Evolutionary conservation across 2,113 vertebrate genomes (phyloP).

Genomic region (Axis porcinus): DNA sequence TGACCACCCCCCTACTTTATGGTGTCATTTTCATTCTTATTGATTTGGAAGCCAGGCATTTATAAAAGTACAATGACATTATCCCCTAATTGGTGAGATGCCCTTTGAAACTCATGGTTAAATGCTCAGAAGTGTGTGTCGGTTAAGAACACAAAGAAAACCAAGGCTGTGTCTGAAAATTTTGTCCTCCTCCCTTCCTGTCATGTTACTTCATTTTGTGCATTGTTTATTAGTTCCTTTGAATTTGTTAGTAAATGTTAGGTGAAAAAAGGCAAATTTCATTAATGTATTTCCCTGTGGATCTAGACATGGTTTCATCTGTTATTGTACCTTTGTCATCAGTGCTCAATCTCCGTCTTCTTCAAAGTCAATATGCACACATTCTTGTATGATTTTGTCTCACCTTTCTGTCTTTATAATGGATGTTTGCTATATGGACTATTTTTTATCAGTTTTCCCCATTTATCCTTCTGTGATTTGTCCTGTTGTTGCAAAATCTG

Average conservation of each 20-base stretch:
- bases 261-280: not conserved
- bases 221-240: not conserved
- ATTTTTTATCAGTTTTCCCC: not conserved
- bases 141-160: not conserved
- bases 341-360: not conserved
- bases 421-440: not conserved
- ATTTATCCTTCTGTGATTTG: not conserved
- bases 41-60: not conserved
- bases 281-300: not conserved
- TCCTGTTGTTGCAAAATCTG: not conserved
- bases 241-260: not conserved
- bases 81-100: not conserved
- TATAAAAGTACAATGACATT: not conserved
- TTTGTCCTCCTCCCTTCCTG: too few species aligned
- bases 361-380: not conserved
- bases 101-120: not conserved
- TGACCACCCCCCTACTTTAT: accelerated
- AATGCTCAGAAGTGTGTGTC: not conserved
- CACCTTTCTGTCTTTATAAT: not conserved
- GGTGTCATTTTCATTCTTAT: not conserved
- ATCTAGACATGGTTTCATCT: not conserved
- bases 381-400: not conserved
- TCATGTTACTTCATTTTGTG: not conserved
- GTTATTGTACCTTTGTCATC: not conserved
- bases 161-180: not conserved